Conservation (phyloP, 2,888 invertebrate genomes). For the Podabrus alpinus region DNA sequence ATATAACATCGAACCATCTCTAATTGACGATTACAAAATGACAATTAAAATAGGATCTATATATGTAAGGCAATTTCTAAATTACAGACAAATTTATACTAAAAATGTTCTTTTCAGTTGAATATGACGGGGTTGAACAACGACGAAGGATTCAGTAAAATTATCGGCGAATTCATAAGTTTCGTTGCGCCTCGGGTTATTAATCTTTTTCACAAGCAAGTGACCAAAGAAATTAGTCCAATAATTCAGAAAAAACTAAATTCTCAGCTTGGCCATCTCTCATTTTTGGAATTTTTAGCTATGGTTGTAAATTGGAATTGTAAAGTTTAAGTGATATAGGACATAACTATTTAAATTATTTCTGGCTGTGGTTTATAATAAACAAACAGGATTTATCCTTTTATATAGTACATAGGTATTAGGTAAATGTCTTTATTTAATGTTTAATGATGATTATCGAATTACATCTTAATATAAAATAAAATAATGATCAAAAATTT, state of each 20-base stretch:
- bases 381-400: not conserved
- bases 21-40: not conserved
- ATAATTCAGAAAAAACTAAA: constrained; percentile 8
- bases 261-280: not conserved
- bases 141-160: constrained; percentile 15
- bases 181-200: not conserved
- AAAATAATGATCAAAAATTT: too few species aligned
- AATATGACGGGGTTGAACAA: not conserved
- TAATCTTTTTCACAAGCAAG: not conserved
- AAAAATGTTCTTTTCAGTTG: not conserved
- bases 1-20: constrained; percentile 1
- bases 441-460: not conserved
- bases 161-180: not conserved
- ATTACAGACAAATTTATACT: not conserved
- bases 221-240: constrained; percentile 17
- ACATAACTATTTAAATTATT: not conserved
- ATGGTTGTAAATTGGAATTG: not conserved
- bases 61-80: not conserved
- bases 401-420: too few species aligned
- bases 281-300: constrained; percentile 3
- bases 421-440: not conserved
- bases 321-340: not conserved
- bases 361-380: not conserved
- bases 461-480: not conserved
- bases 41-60: not conserved